phyloP scores from a whole-genome alignment of 2,797 vertebrate species.

The Kryptolebias ocellatus region DNA sequence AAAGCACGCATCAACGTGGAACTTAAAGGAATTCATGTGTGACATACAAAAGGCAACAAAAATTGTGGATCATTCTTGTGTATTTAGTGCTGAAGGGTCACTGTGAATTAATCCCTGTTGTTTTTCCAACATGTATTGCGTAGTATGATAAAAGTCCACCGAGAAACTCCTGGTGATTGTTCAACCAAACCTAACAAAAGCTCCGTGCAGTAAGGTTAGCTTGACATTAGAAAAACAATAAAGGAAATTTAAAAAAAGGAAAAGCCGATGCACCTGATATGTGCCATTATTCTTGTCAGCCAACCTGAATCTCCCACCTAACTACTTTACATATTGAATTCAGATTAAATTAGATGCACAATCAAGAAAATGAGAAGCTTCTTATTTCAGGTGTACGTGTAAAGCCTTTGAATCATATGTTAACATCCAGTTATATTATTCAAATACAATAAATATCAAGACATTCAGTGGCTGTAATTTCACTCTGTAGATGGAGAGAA shows the following conservation, averaged over 20 bases:
- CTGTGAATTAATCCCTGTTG: no score
- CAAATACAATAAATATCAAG: not conserved
- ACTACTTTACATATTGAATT: not conserved
- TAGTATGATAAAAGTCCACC: no score
- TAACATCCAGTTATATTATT: not conserved
- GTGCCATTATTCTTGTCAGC: not conserved
- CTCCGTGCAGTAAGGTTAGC: not conserved
- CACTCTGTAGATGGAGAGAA: not conserved
- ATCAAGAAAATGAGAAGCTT: not conserved
- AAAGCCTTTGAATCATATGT: not conserved
- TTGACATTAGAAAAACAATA: not conserved
- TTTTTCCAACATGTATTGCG: no score
- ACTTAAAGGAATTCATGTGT: no score
- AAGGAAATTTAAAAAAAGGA: not conserved
- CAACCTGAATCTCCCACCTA: not conserved
- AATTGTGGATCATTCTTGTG: no score
- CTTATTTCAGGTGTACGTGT: not conserved
- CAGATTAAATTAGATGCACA: not conserved
- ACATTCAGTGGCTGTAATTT: not conserved
- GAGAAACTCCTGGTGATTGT: no score
- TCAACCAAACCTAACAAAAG: no score
- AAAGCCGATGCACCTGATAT: no score
- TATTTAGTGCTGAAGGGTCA: no score
- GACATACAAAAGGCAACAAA: no score
- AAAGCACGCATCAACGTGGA: no score